These are phyloP conservation scores for Dicaeum eximium DNA, from an alignment of 2,113 vertebrate genomes.

Conservation along the genomic window DNA sequence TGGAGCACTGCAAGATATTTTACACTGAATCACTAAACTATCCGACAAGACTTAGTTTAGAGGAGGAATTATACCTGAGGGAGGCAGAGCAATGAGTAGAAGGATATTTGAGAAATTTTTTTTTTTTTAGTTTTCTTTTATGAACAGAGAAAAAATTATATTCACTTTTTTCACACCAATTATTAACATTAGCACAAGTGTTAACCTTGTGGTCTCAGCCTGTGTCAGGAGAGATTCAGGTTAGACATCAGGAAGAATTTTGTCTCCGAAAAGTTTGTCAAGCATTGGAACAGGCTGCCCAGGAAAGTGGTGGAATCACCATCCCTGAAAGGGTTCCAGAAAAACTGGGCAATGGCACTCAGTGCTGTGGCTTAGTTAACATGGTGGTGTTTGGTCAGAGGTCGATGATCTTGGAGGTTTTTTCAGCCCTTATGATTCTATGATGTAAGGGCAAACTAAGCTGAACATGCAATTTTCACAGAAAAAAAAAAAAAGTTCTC, in stretches of 20 bases:
- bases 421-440: neutral
- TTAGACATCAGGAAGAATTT: neutral
- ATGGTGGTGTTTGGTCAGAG: neutral
- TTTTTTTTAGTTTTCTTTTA: neutral
- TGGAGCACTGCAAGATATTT: neutral
- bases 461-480: neutral
- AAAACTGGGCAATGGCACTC: neutral
- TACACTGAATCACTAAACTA: neutral
- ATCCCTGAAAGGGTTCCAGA: rapidly evolving
- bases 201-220: neutral
- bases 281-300: neutral
- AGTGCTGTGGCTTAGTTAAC: neutral
- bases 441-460: neutral
- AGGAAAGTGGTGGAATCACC: too few relatives aligned
- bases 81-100: neutral
- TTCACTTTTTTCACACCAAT: neutral
- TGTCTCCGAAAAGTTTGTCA: neutral
- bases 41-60: neutral
- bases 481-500: neutral
- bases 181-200: neutral
- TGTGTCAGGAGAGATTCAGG: neutral
- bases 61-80: neutral
- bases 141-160: neutral
- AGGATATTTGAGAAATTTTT: neutral
- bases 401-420: rapidly evolving